These are phyloP conservation scores for Acipenser ruthenus DNA, from an alignment of 2,797 vertebrate genomes.

Conservation along the genomic window DNA sequence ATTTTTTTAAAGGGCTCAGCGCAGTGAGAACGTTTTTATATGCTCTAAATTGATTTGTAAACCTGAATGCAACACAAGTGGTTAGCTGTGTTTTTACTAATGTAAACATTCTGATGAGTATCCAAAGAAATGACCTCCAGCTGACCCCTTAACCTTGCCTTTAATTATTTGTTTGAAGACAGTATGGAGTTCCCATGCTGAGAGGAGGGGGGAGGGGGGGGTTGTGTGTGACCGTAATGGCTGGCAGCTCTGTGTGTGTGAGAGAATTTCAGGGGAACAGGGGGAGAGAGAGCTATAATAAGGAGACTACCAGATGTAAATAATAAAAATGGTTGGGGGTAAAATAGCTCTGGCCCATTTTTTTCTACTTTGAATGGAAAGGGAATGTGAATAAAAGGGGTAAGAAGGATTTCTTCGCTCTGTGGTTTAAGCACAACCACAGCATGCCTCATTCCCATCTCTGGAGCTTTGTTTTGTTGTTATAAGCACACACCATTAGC, in stretches of 20 bases:
- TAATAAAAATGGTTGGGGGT: conserved; percentile 72
- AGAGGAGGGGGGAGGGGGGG: conserved; percentile 45
- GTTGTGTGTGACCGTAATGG: conserved; percentile 58
- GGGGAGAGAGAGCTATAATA: conserved; percentile 70
- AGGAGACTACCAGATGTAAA: conserved; percentile 89
- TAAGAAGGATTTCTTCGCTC: conserved; percentile 30
- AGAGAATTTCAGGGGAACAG: conserved; percentile 50
- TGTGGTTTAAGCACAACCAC: conserved; percentile 42
- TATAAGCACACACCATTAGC: conserved; percentile 81
- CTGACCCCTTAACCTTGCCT: conserved; percentile 90
- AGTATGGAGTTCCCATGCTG: conserved; percentile 92
- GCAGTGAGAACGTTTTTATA: conserved; percentile 43
- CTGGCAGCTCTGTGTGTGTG: conserved; percentile 56
- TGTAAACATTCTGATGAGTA: conserved; percentile 91
- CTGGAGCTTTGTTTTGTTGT: conserved; percentile 63
- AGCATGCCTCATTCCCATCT: conserved; percentile 52
- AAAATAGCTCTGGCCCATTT: conserved; percentile 39
- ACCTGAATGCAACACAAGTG: conserved; percentile 57
- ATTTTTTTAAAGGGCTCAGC: conserved; percentile 34
- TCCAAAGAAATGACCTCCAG: conserved; percentile 89
- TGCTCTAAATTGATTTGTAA: conserved; percentile 45
- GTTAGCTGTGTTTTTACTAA: conserved; percentile 61
- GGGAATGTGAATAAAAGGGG: conserved; percentile 32
- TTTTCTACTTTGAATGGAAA: conserved; percentile 34
- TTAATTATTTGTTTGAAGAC: conserved; percentile 99